These are phyloP conservation scores for Drosophila suzukii DNA, from an alignment of 1,140 invertebrate genomes.

Conservation along the genomic window DNA sequence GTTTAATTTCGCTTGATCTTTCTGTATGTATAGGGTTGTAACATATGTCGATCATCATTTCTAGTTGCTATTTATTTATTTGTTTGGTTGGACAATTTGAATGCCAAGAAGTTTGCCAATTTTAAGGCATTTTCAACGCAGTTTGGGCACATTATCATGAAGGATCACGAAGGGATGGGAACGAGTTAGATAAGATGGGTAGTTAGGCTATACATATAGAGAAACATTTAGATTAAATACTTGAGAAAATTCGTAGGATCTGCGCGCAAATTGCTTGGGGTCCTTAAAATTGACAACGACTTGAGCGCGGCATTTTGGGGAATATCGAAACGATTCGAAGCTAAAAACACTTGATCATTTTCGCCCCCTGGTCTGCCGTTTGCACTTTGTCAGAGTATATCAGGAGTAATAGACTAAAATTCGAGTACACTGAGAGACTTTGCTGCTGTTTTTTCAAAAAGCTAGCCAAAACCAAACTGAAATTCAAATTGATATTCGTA, in stretches of 20 bases:
- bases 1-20: conserved; percentile 25
- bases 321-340: conserved; percentile 28
- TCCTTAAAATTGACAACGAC: conserved; percentile 84
- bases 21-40: conserved; percentile 36
- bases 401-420: conserved; percentile 84
- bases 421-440: conserved; percentile 80
- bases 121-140: conserved; percentile 68
- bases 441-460: conserved; percentile 53
- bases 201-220: neutral
- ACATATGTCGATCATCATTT: conserved; percentile 26
- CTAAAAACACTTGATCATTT: conserved; percentile 16
- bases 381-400: conserved; percentile 84
- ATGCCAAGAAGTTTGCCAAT: conserved; percentile 74
- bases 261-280: conserved; percentile 56
- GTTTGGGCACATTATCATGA: conserved; percentile 15
- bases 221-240: neutral
- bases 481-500: conserved; percentile 51
- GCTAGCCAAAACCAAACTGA: conserved; percentile 69
- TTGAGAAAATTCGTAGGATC: neutral
- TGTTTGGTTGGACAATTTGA: conserved; percentile 60
- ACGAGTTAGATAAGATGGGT: neutral
- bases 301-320: conserved; percentile 52
- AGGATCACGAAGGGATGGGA: neutral
- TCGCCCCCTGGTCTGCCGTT: conserved; percentile 16
- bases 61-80: conserved; percentile 34